Conservation (phyloP, 2,113 vertebrate genomes). For the Probosciger aterrimus region DNA sequence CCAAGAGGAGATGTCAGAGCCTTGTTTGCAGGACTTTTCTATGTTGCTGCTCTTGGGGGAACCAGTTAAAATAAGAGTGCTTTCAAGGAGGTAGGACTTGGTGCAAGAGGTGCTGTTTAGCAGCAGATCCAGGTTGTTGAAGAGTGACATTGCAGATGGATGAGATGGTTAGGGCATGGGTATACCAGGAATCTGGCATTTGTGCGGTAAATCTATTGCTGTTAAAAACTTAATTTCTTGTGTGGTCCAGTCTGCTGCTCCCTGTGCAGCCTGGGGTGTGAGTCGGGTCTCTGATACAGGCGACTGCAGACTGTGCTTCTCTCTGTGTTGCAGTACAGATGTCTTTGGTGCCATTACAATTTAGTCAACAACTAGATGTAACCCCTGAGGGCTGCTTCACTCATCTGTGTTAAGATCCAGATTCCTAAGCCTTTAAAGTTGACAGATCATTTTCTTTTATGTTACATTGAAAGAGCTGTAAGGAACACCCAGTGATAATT, state of each 20-base stretch:
- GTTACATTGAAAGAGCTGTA: slow-evolving; percentile 7
- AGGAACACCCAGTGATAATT: slow-evolving; percentile 12
- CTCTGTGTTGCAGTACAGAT: neutral
- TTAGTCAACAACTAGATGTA: neutral
- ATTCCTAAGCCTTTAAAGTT: neutral
- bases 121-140: neutral
- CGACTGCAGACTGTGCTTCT: rapidly evolving
- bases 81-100: neutral
- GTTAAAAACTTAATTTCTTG: neutral
- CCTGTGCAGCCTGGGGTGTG: neutral
- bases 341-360: neutral
- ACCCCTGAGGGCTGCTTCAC: neutral
- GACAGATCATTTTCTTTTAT: slow-evolving; percentile 36
- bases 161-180: rapidly evolving
- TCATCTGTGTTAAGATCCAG: neutral
- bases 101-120: neutral
- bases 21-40: neutral
- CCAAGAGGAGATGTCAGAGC: neutral
- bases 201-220: rapidly evolving
- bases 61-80: neutral
- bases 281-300: neutral
- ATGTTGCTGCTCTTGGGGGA: neutral
- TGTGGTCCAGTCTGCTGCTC: neutral
- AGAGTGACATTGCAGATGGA: neutral
- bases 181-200: neutral